A percentile compares a stretch with the other conserved stretches of the same genome.
Evolutionary conservation across 1,140 invertebrate species (phyloP).

Genomic region (Ganaspis sp.): DNA sequence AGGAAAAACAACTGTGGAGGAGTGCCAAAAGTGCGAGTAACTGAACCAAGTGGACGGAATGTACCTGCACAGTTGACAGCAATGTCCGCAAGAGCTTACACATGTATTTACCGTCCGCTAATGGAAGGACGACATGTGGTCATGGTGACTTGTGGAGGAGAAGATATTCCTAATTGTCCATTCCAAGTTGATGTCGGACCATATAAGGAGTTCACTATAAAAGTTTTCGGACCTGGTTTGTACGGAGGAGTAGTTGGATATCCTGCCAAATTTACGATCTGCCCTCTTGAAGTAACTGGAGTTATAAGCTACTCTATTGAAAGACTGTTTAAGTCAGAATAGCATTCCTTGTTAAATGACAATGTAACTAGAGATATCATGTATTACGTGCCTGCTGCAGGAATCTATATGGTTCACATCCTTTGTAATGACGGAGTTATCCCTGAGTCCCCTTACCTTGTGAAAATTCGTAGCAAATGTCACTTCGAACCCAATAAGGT

Average conservation of each 20-base stretch:
- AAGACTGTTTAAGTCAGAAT: constrained; percentile 92
- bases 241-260: constrained; percentile 88
- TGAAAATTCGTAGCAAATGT: constrained; percentile 83
- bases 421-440: constrained; percentile 91
- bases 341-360: constrained; percentile 91
- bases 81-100: constrained; percentile 81
- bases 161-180: constrained; percentile 86
- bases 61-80: constrained; percentile 75
- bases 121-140: constrained; percentile 89
- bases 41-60: constrained; percentile 83
- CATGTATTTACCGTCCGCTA: constrained; percentile 83
- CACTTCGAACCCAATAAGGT: constrained; percentile 89
- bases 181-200: constrained; percentile 92
- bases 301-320: constrained; percentile 93
- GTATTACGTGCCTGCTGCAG: constrained; percentile 89
- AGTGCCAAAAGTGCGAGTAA: constrained; percentile 85
- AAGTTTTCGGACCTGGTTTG: constrained; percentile 91
- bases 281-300: constrained; percentile 94
- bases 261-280: constrained; percentile 92
- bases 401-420: constrained; percentile 95
- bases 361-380: constrained; percentile 91
- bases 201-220: constrained; percentile 87
- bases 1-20: constrained; percentile 92
- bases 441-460: constrained; percentile 88
- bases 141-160: constrained; percentile 85